These are phyloP conservation scores for Caloenas nicobarica DNA, from an alignment of 2,113 vertebrate species.

Conservation along the genomic window DNA sequence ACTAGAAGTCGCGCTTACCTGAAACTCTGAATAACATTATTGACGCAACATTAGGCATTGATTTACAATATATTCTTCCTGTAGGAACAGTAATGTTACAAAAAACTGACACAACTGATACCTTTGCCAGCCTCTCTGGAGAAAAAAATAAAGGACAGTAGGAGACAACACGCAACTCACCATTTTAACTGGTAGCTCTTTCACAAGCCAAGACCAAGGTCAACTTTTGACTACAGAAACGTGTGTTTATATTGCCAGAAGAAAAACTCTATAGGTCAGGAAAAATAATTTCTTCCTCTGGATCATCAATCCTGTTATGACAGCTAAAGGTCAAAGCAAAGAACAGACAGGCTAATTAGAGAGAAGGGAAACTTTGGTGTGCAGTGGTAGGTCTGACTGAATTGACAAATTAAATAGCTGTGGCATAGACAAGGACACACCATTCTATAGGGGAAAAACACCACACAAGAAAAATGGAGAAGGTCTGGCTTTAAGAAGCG, in stretches of 20 bases:
- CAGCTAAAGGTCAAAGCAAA: not conserved
- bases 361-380: not conserved
- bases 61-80: not conserved
- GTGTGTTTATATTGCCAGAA: not conserved
- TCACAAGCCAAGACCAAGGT: not conserved
- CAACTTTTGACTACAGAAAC: not conserved
- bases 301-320: not conserved
- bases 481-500: not conserved
- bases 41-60: not conserved
- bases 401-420: not conserved
- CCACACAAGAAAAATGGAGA: not conserved
- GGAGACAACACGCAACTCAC: not conserved
- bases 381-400: not conserved
- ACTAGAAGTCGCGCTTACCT: not conserved
- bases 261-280: not conserved
- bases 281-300: not conserved
- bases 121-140: not conserved
- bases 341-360: not conserved
- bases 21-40: not conserved
- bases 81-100: not conserved
- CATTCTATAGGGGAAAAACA: not conserved
- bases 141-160: not conserved
- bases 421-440: not conserved
- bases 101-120: not conserved
- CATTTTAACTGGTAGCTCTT: not conserved